Conservation (phyloP, 2,797 vertebrate genomes). For the Epinephelus awoara region DNA sequence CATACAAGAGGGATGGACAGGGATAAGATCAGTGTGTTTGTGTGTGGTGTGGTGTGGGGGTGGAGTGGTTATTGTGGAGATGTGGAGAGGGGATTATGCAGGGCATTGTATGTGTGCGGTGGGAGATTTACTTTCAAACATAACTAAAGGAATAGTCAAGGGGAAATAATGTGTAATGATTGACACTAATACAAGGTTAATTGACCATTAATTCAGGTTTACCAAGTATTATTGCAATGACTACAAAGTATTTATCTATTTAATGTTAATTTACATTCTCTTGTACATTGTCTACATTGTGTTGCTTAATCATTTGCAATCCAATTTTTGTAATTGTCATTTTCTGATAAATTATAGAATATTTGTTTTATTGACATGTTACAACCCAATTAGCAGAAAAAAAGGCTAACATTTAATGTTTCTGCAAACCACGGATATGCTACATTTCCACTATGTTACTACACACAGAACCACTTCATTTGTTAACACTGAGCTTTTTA, state of each 20-base stretch:
- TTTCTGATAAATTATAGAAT: neutral
- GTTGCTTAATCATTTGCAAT: neutral
- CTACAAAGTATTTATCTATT: no score
- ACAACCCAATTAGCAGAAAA: no score
- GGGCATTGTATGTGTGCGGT: neutral
- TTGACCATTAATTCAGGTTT: neutral
- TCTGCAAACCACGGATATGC: no score
- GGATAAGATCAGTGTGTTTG: conserved; percentile 50
- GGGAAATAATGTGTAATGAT: neutral
- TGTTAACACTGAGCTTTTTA: no score
- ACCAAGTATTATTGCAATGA: no score
- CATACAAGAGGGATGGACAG: conserved; percentile 26
- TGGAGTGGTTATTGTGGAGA: conserved; percentile 33
- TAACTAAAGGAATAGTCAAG: neutral
- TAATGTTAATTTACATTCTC: no score
- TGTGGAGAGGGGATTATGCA: conserved; percentile 50
- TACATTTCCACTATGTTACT: no score
- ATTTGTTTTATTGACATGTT: neutral
- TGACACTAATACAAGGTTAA: neutral
- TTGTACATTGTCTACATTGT: no score
- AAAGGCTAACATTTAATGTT: no score
- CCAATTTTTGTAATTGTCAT: neutral
- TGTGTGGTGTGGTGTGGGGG: conserved; percentile 49
- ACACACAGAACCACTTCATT: no score
- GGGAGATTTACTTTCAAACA: conserved; percentile 36